A percentile compares a stretch with the other conserved stretches of the same genome.
Conservation (phyloP, 2,797 vertebrate species). For the Melopsittacus undulatus region DNA sequence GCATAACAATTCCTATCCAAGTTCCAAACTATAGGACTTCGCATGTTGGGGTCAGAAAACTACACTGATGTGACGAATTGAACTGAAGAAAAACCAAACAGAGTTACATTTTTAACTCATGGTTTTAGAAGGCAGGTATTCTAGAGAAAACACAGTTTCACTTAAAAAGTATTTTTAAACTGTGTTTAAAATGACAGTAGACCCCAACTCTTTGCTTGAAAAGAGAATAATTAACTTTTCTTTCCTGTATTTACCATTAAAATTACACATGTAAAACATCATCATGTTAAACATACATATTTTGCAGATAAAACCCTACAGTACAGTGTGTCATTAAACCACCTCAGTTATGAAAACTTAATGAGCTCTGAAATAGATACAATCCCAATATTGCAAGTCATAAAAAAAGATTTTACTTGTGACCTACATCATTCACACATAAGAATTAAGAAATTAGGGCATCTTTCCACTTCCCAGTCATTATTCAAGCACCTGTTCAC, state of each 20-base stretch:
- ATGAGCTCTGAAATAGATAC: conserved; percentile 76
- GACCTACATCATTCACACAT: conserved; percentile 61
- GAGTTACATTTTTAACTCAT: conserved; percentile 11
- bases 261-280: conserved; percentile 15
- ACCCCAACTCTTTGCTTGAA: not conserved
- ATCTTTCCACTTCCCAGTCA: not conserved
- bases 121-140: conserved; percentile 32
- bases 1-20: not conserved
- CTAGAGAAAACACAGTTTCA: conserved; percentile 33
- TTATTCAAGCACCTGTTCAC: not conserved
- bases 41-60: conserved; percentile 25
- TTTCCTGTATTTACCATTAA: conserved; percentile 24
- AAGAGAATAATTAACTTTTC: conserved; percentile 8
- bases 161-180: conserved; percentile 34
- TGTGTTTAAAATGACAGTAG: not conserved
- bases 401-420: conserved; percentile 72
- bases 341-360: conserved; percentile 73
- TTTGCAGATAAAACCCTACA: not conserved
- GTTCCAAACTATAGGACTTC: conserved; percentile 23
- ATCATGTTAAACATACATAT: not conserved
- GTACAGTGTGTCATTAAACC: conserved; percentile 35
- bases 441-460: conserved; percentile 67
- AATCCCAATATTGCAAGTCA: conserved; percentile 67
- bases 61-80: not conserved
- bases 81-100: not conserved